Percentiles rank a stretch among this genome's conserved stretches.
Conservation (phyloP, 2,888 invertebrate species). For the Melieria crassipennis region DNA sequence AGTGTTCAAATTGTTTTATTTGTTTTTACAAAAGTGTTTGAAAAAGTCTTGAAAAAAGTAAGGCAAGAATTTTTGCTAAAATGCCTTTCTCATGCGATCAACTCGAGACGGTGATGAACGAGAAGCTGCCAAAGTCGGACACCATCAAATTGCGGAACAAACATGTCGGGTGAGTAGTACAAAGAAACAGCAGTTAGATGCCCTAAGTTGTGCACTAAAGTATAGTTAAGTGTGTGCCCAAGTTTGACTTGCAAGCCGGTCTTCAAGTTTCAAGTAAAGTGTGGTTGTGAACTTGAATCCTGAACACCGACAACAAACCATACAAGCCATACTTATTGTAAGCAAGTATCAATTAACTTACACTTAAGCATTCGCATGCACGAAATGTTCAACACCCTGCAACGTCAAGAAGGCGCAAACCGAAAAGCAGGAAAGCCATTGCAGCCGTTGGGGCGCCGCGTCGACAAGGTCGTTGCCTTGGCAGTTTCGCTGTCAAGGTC, state of each 20-base stretch:
- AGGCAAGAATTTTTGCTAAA: slow-evolving; percentile 31
- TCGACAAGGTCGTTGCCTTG: slow-evolving; percentile 26
- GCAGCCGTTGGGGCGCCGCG: background rate
- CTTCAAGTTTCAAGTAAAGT: too few species aligned
- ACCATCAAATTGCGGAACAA: slow-evolving; percentile 83
- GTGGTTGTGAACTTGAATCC: too few species aligned
- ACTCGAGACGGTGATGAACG: slow-evolving; percentile 60
- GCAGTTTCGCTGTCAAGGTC: slow-evolving; percentile 22
- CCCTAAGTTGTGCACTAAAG: too few species aligned
- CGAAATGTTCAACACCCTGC: too few species aligned
- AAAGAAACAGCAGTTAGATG: background rate
- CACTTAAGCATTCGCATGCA: too few species aligned
- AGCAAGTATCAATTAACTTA: too few species aligned
- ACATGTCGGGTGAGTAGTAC: slow-evolving; percentile 82
- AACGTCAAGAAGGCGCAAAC: too few species aligned
- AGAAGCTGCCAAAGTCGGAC: slow-evolving; percentile 81
- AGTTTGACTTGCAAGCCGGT: too few species aligned
- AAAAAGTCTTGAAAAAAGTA: slow-evolving; percentile 13
- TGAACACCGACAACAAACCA: too few species aligned
- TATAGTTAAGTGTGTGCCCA: too few species aligned
- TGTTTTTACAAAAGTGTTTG: background rate
- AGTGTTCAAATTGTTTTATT: slow-evolving; percentile 1
- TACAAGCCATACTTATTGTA: too few species aligned
- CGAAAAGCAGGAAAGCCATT: too few species aligned
- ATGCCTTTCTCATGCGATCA: slow-evolving; percentile 61